Evolutionary conservation across 92 coral and sea anemone species (phyloP).

Genomic region (Paragorgia papillata): DNA sequence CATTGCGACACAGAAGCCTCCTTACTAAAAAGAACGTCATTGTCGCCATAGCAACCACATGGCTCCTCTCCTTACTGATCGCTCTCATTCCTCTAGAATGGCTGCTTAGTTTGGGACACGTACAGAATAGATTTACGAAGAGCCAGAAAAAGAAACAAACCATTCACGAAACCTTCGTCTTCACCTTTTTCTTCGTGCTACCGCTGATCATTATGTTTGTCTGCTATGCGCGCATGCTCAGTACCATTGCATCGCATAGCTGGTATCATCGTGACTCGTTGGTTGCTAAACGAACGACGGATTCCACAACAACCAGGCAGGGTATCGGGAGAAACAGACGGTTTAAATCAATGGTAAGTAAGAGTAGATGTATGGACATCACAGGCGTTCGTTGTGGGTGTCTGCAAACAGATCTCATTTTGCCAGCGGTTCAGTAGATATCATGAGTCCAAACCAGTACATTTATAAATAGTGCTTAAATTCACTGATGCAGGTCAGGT

Average conservation of each 20-base stretch:
- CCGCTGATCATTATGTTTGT: slow-evolving; percentile 24
- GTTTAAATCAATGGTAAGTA: neutral
- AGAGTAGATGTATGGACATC: too few relatives aligned
- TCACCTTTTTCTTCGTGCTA: neutral
- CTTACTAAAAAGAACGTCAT: neutral
- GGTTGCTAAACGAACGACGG: neutral
- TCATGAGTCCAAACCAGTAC: too few relatives aligned
- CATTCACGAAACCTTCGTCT: slow-evolving; percentile 11
- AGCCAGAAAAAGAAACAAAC: neutral
- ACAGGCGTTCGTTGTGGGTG: too few relatives aligned
- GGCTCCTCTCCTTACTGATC: slow-evolving; percentile 1
- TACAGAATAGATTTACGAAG: neutral
- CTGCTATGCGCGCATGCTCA: slow-evolving; percentile 2
- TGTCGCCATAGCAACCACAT: slow-evolving; percentile 3
- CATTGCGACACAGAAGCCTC: slow-evolving; percentile 3
- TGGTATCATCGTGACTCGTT: too few relatives aligned
- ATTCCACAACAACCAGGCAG: neutral
- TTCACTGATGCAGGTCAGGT: too few relatives aligned
- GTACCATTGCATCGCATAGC: neutral
- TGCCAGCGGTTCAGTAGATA: too few relatives aligned
- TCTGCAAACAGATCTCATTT: too few relatives aligned
- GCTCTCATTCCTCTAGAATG: slow-evolving; percentile 9
- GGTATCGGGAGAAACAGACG: neutral
- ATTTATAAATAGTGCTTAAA: too few relatives aligned
- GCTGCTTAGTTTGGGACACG: neutral